A percentile compares a stretch with the other conserved stretches of the same genome.
phyloP scores from a whole-genome alignment of 2,797 vertebrate species.

The Pangasius mekongensis region DNA sequence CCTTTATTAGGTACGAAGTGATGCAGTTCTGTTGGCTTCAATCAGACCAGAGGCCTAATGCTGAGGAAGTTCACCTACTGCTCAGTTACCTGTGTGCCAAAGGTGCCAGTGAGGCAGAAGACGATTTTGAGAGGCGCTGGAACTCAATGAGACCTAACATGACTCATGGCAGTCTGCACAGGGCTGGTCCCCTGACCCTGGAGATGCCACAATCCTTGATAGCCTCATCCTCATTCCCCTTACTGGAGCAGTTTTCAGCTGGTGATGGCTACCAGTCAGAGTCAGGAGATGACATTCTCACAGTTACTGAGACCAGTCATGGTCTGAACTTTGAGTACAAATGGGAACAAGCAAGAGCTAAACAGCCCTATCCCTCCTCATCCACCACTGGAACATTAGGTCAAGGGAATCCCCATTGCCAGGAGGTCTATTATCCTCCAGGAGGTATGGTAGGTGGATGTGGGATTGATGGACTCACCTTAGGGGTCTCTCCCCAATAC shows the following conservation, averaged over 20 bases:
- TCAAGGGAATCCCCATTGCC: conserved; percentile 77
- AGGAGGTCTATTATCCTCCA: conserved; percentile 84
- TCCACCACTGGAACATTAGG: conserved; percentile 71
- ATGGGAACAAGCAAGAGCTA: conserved; percentile 89
- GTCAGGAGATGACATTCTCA: conserved; percentile 89
- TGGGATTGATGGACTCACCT: conserved; percentile 70
- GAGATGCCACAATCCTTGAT: conserved; percentile 65
- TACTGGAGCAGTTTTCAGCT: conserved; percentile 87
- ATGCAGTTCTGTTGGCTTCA: conserved; percentile 99
- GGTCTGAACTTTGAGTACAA: conserved; percentile 98
- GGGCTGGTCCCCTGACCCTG: conserved; percentile 58
- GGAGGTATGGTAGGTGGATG: conserved; percentile 76
- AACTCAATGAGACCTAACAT: conserved; percentile 87
- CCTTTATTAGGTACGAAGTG: conserved; percentile 90
- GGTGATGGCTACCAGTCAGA: conserved; percentile 87
- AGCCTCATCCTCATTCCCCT: conserved; percentile 85
- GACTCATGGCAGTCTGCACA: conserved; percentile 60
- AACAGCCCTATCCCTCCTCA: conserved; percentile 72
- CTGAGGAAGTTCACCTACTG: conserved; percentile 93
- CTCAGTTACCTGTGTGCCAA: conserved; percentile 93
- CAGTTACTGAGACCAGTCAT: conserved; percentile 92
- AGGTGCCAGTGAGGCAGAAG: conserved; percentile 87
- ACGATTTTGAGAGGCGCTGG: conserved; percentile 95
- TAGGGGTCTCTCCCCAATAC: conserved; percentile 85
- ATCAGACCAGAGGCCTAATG: conserved; percentile 91